Evolutionary conservation across 2,888 invertebrate species (phyloP).

Genomic region (Cepaea hortensis): DNA sequence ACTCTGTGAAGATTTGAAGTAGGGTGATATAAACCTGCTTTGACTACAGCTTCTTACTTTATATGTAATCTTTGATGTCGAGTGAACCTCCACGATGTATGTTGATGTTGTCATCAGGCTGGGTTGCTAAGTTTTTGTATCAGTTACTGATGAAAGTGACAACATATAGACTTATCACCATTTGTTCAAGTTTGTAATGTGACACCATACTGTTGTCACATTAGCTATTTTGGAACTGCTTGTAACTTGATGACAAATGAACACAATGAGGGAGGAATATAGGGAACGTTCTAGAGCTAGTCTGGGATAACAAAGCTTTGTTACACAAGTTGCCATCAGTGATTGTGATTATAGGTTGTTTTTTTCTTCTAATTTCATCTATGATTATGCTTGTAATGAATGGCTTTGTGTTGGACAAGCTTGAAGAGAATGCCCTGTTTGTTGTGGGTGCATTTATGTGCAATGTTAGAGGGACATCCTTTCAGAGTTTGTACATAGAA

Average conservation of each 20-base stretch:
- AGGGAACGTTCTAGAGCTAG: background rate
- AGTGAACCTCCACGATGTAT: background rate
- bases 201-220: background rate
- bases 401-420: constrained; percentile 12
- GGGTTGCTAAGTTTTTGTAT: background rate
- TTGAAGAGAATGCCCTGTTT: background rate
- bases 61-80: too few species aligned
- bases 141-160: background rate
- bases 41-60: too few species aligned
- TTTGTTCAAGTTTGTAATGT: background rate
- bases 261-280: background rate
- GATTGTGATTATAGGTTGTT: background rate
- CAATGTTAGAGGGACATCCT: too few species aligned
- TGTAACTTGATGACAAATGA: background rate
- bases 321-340: background rate
- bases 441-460: too few species aligned
- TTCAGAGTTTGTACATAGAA: too few species aligned
- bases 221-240: background rate
- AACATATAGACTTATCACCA: constrained; percentile 5
- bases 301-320: background rate
- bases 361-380: background rate
- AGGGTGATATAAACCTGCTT: too few species aligned
- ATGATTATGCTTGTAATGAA: constrained; percentile 1
- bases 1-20: too few species aligned
- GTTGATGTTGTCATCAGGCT: too few species aligned